Evolutionary conservation across 2,888 invertebrate species (phyloP).

Genomic region (Parthenolecanium corni): DNA sequence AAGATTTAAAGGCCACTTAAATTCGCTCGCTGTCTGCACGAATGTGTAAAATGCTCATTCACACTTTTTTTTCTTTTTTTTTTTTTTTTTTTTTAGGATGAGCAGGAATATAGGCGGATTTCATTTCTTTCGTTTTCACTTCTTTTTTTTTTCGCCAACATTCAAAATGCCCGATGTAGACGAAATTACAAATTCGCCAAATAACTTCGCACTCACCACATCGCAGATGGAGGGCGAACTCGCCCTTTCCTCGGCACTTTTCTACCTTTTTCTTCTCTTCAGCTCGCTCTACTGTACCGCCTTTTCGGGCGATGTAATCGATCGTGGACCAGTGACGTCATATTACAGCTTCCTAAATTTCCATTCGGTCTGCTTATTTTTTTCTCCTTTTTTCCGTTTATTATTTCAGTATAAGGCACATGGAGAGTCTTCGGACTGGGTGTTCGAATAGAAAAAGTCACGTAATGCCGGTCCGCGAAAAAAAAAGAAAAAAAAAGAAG

Average conservation of each 20-base stretch:
- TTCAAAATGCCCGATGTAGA: conserved; percentile 4
- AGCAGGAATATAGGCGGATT: background rate
- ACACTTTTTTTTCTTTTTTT: too few species aligned
- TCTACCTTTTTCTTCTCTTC: conserved; percentile 11
- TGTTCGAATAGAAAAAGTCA: too few species aligned
- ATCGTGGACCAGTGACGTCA: conserved; percentile 26
- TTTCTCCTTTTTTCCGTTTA: background rate
- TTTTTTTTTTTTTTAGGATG: too few species aligned
- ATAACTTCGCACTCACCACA: conserved; percentile 20
- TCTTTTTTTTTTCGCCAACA: conserved; percentile 11
- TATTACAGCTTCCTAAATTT: conserved; percentile 24
- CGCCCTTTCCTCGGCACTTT: conserved; percentile 6
- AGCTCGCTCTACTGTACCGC: conserved; percentile 5
- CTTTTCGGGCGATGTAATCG: conserved; percentile 17
- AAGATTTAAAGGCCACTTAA: too few species aligned
- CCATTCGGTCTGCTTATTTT: conserved; percentile 10
- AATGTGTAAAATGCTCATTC: too few species aligned
- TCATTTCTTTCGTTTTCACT: too few species aligned
- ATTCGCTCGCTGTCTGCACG: too few species aligned
- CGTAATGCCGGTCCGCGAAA: too few species aligned
- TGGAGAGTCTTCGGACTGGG: too few species aligned
- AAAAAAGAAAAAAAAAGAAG: too few species aligned
- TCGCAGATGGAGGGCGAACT: too few species aligned
- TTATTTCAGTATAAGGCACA: too few species aligned
- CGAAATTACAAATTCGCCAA: conserved; percentile 7